These are phyloP conservation scores for Esperia sulphurella DNA, from an alignment of 2,888 invertebrate species.

Conservation along the genomic window DNA sequence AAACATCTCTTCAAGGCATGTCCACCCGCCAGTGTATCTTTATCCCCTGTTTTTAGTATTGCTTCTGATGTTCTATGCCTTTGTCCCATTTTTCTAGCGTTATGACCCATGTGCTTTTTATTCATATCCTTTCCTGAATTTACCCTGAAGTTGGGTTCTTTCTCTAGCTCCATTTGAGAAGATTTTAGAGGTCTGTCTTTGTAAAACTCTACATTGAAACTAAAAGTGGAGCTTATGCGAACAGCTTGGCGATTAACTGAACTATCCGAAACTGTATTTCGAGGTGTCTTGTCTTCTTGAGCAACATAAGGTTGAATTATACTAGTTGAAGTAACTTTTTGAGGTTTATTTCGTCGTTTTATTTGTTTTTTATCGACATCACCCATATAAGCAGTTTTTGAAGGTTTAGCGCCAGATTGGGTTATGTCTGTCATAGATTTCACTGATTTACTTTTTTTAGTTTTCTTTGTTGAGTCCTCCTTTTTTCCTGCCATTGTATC, in stretches of 20 bases:
- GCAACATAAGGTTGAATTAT: not conserved
- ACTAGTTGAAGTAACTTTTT: not conserved
- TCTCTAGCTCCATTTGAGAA: not conserved
- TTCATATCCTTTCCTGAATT: not conserved
- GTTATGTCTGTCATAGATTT: conserved; percentile 6
- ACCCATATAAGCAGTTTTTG: not conserved
- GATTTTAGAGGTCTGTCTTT: conserved; percentile 11
- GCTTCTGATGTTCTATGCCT: not conserved
- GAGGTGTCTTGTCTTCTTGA: not conserved
- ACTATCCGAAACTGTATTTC: not conserved
- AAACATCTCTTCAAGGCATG: conserved; percentile 33
- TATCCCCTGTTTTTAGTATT: conserved; percentile 10
- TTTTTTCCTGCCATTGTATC: not conserved
- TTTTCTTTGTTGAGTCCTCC: not conserved
- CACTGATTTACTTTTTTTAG: conserved; percentile 5
- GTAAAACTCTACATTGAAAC: conserved; percentile 25
- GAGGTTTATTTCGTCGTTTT: not conserved
- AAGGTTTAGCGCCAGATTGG: not conserved
- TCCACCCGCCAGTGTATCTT: conserved; percentile 14
- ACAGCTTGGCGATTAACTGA: conserved; percentile 10
- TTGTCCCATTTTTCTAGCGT: not conserved
- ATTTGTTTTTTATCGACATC: not conserved
- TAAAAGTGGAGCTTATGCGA: conserved; percentile 22
- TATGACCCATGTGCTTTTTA: not conserved
- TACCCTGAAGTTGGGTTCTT: not conserved